Base-by-base conservation (phyloP, 2,113 vertebrate genomes). In the Stegostoma tigrinum region DNA sequence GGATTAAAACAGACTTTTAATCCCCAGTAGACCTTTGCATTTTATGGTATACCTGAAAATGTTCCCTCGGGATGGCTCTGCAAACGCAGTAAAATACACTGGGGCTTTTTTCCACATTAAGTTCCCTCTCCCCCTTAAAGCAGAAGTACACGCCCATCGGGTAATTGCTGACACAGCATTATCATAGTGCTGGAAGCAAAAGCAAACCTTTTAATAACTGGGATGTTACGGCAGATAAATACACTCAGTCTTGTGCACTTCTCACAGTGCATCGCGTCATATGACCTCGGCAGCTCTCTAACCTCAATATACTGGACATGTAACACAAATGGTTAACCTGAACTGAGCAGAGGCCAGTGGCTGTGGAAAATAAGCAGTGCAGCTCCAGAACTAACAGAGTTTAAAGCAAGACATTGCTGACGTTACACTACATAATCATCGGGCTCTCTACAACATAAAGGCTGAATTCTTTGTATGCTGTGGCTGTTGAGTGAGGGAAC, bases 1-100 rank as follows among this genome's bases (percentile, higher is more conserved):
- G 98, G 97, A 98, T 98, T 98, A 98, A 96, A 97, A 96, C 97
- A 97, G 96, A 97, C 96, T 97, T 97, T 97, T 97, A 89, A 96
- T 98, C 98, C 98, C 97, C 97, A 96, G 97, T 96, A 97, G 96
- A 96, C 96, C 96, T 95, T 75, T 96, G 86, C 97, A 97, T 96
- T 97, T 97, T 97, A 97, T 96, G 97, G 96, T 97, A 97, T 96
- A 97, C 98, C 98, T 98, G 97, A 97, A 97, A 97, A 97, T 97
- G 30, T 96, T 85, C 80, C 96, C 97, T 94, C 97, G 96, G 96
- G 93, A 95, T 12, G 68, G 52, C 94, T 90, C 48, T 34, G 21
- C 52, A 17, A 90, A 61, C 87, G 34, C 87, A 34, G 68, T 72
- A 75, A 61, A 75, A 52, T 1, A 42, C 67, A 95, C 14, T 72